Evolutionary conservation across 2,888 invertebrate species (phyloP).

Genomic region (Gisinianus flammeolus): DNA sequence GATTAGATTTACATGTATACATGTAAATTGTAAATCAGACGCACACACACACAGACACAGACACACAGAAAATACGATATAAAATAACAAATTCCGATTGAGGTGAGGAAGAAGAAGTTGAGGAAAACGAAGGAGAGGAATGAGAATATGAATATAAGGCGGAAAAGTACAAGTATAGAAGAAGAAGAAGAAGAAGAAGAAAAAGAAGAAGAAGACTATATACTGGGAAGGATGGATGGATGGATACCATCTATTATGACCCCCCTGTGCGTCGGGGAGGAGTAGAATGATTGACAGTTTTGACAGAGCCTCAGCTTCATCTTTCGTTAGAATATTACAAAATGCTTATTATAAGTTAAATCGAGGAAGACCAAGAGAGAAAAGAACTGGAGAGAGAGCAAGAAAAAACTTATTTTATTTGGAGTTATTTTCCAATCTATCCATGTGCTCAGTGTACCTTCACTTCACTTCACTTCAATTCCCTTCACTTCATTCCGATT

Average conservation of each 20-base stretch:
- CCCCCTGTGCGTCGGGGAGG: constrained; percentile 59
- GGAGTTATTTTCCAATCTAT: constrained; percentile 43
- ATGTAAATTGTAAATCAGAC: neutral
- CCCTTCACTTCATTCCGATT: constrained; percentile 33
- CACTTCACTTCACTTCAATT: neutral
- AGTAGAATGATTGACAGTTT: constrained; percentile 58
- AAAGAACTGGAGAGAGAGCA: constrained; percentile 5
- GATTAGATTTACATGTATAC: constrained; percentile 27
- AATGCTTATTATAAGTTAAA: constrained; percentile 27
- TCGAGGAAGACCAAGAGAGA: constrained; percentile 4
- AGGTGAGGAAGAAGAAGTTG: constrained; percentile 6
- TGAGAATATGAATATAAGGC: too few relatives aligned
- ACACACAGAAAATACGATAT: neutral
- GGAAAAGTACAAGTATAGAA: too few relatives aligned
- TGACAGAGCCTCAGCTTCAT: constrained; percentile 54
- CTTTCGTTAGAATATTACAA: constrained; percentile 22
- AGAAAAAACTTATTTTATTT: constrained; percentile 34
- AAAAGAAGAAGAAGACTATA: too few relatives aligned
- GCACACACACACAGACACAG: neutral
- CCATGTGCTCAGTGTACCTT: constrained; percentile 24
- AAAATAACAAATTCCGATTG: neutral
- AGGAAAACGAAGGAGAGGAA: neutral
- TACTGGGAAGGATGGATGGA: constrained; percentile 20
- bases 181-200: constrained; percentile 7
- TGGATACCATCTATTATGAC: constrained; percentile 49